Base-by-base conservation (phyloP, 2,113 vertebrate species). In the Forbesichthys agassizii region DNA sequence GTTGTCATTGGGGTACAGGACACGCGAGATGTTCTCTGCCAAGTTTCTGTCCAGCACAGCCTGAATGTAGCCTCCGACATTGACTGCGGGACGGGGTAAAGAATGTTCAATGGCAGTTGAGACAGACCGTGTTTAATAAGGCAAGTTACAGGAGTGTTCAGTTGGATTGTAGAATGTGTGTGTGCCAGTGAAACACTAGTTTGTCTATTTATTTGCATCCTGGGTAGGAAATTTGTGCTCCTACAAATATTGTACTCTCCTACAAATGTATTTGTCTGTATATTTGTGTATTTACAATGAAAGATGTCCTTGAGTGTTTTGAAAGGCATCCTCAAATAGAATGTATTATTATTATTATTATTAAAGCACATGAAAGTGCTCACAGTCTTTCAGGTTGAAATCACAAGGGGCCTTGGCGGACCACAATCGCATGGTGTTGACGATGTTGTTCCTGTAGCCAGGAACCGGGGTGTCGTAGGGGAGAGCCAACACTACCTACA, bases 371-470 rank as follows among this genome's bases (percentile, higher is more conserved):
- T 63, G 11, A 2, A 59, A 20, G 16, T 1, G 93, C 95, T 95
- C 80, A 97, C 96, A 97, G 89, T 96, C 96, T 80, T 96, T 95
- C 64, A 97, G 94, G 89, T 96, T 97, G 66, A 97, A 97, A 55
- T 97, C 96, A 46, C 95, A 96, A 48, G 96, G 96, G 0, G 96
- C 96, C 76, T 96, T 95, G 11, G 96, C 95, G 0, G 96, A 97
- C 96, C 96, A 97, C 78, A 97, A 89, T 4, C 96, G 92, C 96
- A 97, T 97, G 68, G 96, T 96, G 91, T 97, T 97, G 59, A 96
- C 95, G 0, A 94, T 74, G 74, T 97, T 97, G 91, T 97, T 97
- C n/a, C 94, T 93, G 84, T 96, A 97, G 49, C 96, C 96, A 0
- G 96, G 96, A n/a, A 97, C 90, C 0, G 96, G 96, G 0, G 95